Percentiles rank a stretch among this genome's conserved stretches.
Conservation (phyloP, 2,888 invertebrate genomes). For the Stenichneumon culpator region DNA sequence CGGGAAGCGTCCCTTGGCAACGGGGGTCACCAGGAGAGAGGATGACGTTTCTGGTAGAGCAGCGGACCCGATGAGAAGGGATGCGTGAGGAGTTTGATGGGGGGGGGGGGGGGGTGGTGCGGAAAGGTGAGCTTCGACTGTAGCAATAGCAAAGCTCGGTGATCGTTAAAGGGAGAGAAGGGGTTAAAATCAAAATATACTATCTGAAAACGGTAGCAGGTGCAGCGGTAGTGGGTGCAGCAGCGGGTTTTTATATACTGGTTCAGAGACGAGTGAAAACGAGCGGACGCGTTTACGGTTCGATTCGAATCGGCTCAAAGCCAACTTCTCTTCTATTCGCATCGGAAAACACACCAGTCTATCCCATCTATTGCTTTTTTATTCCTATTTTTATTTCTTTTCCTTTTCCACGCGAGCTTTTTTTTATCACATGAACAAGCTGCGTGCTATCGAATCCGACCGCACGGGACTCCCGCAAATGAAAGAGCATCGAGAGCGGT, state of each 20-base stretch:
- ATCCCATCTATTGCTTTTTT: constrained; percentile 42
- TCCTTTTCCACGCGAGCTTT: constrained; percentile 41
- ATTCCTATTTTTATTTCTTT: constrained; percentile 42
- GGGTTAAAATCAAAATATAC: constrained; percentile 68
- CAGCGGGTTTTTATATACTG: constrained; percentile 21
- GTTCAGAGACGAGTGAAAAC: constrained; percentile 54
- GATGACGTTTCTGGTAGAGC: constrained; percentile 25
- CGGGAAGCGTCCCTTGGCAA: constrained; percentile 13
- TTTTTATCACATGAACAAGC: constrained; percentile 63
- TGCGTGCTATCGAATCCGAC: constrained; percentile 68
- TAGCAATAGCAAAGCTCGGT: constrained; percentile 44
- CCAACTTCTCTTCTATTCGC: constrained; percentile 60
- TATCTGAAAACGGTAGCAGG: constrained; percentile 55
- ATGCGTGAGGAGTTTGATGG: constrained; percentile 22
- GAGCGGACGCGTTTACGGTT: constrained; percentile 68
- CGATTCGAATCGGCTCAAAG: constrained; percentile 70
- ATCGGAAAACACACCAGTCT: background rate
- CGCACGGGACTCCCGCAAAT: constrained; percentile 64
- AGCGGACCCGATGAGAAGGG: constrained; percentile 34
- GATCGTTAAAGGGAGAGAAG: constrained; percentile 59
- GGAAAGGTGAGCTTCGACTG: constrained; percentile 54
- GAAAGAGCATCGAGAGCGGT: constrained; percentile 58
- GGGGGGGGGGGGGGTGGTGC: background rate
- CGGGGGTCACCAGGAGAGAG: background rate
- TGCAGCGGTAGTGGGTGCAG: constrained; percentile 28